These are phyloP conservation scores for Trichomycterus rosablanca DNA, from an alignment of 2,113 vertebrate genomes.

Conservation along the genomic window DNA sequence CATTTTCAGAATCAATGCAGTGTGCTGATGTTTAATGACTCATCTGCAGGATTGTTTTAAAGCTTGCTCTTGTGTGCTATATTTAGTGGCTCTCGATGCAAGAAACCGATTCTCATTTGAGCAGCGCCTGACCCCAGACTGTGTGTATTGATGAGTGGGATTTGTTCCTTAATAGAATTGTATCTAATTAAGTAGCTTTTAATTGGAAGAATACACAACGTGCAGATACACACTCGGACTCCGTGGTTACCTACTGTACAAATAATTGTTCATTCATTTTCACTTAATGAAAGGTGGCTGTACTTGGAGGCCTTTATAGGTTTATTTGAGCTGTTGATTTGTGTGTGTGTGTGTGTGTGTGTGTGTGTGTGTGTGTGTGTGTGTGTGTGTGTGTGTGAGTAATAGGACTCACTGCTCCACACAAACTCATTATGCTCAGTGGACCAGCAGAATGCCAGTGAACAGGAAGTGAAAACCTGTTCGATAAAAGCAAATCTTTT, in stretches of 20 bases:
- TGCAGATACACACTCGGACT: slow-evolving; percentile 67
- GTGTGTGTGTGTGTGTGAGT: too few relatives aligned
- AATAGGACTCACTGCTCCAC: slow-evolving; percentile 14
- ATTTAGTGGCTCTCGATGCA: slow-evolving; percentile 52
- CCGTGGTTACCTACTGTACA: slow-evolving; percentile 56
- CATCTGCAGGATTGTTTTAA: slow-evolving; percentile 14
- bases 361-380: not conserved
- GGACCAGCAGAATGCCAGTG: slow-evolving; percentile 31
- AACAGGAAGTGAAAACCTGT: slow-evolving; percentile 24
- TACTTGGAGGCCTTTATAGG: slow-evolving; percentile 40
- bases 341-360: not conserved
- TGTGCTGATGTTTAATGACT: slow-evolving; percentile 12
- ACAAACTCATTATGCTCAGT: slow-evolving; percentile 36
- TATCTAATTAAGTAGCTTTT: slow-evolving; percentile 79
- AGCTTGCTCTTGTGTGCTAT: slow-evolving; percentile 37
- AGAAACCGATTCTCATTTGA: slow-evolving; percentile 61
- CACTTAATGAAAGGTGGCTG: slow-evolving; percentile 51
- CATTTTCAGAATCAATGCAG: slow-evolving; percentile 1
- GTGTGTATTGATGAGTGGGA: slow-evolving; percentile 73
- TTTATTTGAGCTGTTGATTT: slow-evolving; percentile 32
- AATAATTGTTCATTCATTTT: slow-evolving; percentile 50
- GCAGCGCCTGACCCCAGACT: slow-evolving; percentile 63
- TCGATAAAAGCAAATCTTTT: slow-evolving; percentile 15
- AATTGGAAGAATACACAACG: slow-evolving; percentile 70
- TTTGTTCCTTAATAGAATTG: slow-evolving; percentile 77